Base-by-base conservation (phyloP, 2,797 vertebrate species). In the Hippoglossus hippoglossus region DNA sequence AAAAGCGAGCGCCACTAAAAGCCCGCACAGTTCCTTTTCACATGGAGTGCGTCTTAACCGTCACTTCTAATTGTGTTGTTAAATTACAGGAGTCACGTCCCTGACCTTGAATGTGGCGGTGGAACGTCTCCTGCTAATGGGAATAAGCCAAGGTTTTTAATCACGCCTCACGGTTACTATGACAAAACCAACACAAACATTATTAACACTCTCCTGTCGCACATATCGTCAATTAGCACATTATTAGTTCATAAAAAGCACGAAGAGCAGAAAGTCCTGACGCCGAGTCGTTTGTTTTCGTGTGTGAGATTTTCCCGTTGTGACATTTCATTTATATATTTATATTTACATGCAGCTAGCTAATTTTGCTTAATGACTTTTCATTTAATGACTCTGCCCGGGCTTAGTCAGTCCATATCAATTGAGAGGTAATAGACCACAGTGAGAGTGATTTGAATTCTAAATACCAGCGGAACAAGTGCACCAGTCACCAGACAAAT, bases 301-400 rank as follows among this genome's bases (percentile, higher is more conserved):
- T 63, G 58, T 77, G 65, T 60, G 64, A 71, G 61, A 22, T 50
- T 41, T 55, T 39, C 60, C 52, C 31, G 44, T 61, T 76, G 63
- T 87, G 80, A 46, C 75, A 82, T 82, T 87, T 82, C 31, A 87
- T 80, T 75, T 65, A 81, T 87, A 90, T 91, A 51, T 50, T 81
- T 76, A 81, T 87, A 90, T 91, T 87, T 88, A 85, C 75, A 82
- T 31, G 66, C 81, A 75, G 76, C 77, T 21, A 70, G 75, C 80
- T 83, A 84, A 88, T 87, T 90, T 84, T 69, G 62, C 69, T 59
- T 84, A 87, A 88, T 85, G 71, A 82, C 75, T 80, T 87, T 89
- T 87, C 81, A 71, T 86, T 87, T 84, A 83, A 83, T 87, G 83
- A 75, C 64, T 81, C 41, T 54, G 56, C 71, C 72, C 77, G 44